These are phyloP conservation scores for Caenorhabditis angaria DNA, from an alignment of 2,888 invertebrate species.

Conservation along the genomic window DNA sequence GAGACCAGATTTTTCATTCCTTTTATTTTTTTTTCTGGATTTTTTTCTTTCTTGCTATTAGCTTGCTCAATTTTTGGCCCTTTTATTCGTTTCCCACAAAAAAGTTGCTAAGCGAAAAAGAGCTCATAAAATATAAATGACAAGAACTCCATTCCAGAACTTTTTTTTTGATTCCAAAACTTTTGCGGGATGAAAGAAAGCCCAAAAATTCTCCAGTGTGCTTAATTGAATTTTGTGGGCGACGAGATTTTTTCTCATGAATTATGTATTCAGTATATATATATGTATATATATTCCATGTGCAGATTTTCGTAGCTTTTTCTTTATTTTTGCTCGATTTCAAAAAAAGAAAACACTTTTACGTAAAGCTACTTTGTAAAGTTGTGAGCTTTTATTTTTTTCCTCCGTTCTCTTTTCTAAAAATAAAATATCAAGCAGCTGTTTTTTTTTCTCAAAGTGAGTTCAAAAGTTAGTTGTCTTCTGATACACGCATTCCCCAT, in stretches of 20 bases:
- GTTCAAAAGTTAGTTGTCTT: background rate
- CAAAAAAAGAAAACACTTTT: too few relatives aligned
- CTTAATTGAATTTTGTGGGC: background rate
- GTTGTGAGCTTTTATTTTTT: too few relatives aligned
- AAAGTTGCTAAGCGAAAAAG: too few relatives aligned
- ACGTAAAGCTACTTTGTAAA: too few relatives aligned
- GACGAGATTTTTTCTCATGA: background rate
- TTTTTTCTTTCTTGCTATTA: background rate
- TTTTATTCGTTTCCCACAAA: too few relatives aligned
- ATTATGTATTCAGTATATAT: background rate
- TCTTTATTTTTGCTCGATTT: too few relatives aligned
- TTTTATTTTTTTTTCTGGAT: background rate
- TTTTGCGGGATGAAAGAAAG: background rate
- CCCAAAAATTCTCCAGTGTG: background rate
- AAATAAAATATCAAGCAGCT: background rate
- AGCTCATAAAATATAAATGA: too few relatives aligned
- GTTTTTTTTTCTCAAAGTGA: background rate
- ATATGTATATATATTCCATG: background rate
- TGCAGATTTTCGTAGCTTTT: background rate
- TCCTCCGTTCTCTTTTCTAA: background rate
- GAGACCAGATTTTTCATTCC: slow-evolving; percentile 2
- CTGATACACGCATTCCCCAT: too few relatives aligned
- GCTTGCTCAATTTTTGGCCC: background rate
- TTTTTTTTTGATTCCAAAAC: background rate
- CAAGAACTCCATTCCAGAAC: too few relatives aligned